phyloP scores from a whole-genome alignment of 2,113 vertebrate genomes.

The Vombatus ursinus region DNA sequence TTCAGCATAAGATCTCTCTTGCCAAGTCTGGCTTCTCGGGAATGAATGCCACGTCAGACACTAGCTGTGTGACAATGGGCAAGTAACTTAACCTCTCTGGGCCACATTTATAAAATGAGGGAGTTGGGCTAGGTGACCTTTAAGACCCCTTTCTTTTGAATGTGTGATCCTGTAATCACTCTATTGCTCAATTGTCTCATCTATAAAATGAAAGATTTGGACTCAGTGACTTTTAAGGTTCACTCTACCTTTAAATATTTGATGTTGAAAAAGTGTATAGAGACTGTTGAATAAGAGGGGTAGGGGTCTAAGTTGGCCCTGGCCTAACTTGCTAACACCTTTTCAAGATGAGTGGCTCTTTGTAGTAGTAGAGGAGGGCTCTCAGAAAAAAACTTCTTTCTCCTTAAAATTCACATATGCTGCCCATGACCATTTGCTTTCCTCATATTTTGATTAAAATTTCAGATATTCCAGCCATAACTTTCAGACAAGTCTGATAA shows the following conservation, averaged over 20 bases:
- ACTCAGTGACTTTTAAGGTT: background rate
- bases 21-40: background rate
- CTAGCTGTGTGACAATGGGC: background rate
- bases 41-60: background rate
- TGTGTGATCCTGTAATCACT: background rate
- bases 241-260: background rate
- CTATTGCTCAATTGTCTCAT: slow-evolving; percentile 36
- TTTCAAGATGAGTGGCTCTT: background rate
- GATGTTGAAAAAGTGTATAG: background rate
- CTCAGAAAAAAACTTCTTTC: background rate
- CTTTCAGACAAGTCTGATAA: background rate
- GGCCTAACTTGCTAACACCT: background rate
- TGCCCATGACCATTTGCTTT: background rate
- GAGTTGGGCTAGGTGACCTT: background rate
- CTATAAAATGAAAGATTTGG: slow-evolving; percentile 49
- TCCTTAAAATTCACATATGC: background rate
- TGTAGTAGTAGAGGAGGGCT: background rate
- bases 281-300: background rate
- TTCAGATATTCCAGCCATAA: slow-evolving; percentile 4
- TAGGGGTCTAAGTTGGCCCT: background rate
- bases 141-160: background rate
- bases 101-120: background rate
- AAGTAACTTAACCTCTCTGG: background rate
- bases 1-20: background rate
- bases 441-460: slow-evolving; percentile 34